Evolutionary conservation across 1,140 invertebrate species (phyloP).

Genomic region (Lepidurus couesii): DNA sequence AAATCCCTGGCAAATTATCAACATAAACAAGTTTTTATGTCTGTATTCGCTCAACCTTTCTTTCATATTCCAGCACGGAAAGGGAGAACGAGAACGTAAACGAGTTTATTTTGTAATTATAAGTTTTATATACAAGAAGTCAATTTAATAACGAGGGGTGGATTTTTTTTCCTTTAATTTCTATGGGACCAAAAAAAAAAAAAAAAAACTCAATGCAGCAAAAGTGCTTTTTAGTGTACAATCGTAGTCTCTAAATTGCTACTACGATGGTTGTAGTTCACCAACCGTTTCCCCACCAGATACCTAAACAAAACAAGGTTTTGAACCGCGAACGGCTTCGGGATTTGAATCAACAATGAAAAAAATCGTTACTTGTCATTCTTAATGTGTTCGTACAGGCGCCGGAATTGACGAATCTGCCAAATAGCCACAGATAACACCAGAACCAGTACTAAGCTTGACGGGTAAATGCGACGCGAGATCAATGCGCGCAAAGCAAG

Average conservation of each 20-base stretch:
- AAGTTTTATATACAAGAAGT: constrained; percentile 21
- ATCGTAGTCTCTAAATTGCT: not conserved
- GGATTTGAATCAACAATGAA: not conserved
- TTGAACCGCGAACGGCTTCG: not conserved
- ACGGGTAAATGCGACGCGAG: constrained; percentile 84
- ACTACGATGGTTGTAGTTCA: constrained; percentile 73
- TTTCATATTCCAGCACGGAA: not conserved
- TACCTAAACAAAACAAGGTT: constrained; percentile 49
- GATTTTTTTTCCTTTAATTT: not conserved
- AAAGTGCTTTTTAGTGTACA: not conserved
- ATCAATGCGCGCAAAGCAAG: constrained; percentile 69
- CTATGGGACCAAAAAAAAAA: too few relatives aligned
- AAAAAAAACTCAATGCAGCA: too few relatives aligned
- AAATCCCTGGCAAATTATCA: not conserved
- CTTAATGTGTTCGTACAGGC: constrained; percentile 96
- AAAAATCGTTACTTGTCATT: constrained; percentile 79
- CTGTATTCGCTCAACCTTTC: not conserved
- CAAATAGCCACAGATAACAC: constrained; percentile 64
- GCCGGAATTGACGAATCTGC: constrained; percentile 84
- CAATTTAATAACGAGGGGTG: not conserved
- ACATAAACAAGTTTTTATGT: not conserved
- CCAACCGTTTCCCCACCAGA: constrained; percentile 85
- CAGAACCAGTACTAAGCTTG: constrained; percentile 65
- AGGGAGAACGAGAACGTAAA: not conserved
- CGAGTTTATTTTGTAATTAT: not conserved